phyloP scores from a whole-genome alignment of 2,797 vertebrate genomes.

The Glossophaga mutica region DNA sequence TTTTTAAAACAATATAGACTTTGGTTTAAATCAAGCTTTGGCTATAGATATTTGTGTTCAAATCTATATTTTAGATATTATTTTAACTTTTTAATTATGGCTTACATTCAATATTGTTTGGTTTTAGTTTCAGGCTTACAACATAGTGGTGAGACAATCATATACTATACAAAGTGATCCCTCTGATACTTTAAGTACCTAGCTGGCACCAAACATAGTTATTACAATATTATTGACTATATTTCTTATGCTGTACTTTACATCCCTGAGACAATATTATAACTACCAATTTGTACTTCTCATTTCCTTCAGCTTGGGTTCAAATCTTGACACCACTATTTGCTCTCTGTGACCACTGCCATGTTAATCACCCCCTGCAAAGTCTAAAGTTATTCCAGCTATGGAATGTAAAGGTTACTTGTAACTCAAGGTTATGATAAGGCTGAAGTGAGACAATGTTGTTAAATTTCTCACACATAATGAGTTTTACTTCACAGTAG shows the following conservation, averaged over 20 bases:
- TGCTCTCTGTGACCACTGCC: neutral
- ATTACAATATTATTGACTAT: neutral
- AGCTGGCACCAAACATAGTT: neutral
- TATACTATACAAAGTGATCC: neutral
- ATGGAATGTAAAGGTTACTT: neutral
- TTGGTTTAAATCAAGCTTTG: neutral
- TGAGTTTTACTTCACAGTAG: neutral
- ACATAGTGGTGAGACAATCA: neutral
- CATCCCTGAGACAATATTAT: neutral
- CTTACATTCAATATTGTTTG: neutral
- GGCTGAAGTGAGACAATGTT: neutral
- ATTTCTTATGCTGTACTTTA: neutral
- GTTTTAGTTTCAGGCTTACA: neutral
- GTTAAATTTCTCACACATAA: neutral
- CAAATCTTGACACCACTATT: neutral
- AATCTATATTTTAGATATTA: neutral
- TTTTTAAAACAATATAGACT: neutral
- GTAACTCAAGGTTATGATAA: neutral
- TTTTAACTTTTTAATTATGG: neutral
- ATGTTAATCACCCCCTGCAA: neutral
- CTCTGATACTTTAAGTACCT: neutral
- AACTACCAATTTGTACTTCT: neutral
- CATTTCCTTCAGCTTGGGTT: neutral
- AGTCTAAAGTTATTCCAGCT: neutral
- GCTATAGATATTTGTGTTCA: neutral